A percentile compares a stretch with the other conserved stretches of the same genome.
Conservation (phyloP, 2,113 vertebrate genomes). For the Platichthys flesus region DNA sequence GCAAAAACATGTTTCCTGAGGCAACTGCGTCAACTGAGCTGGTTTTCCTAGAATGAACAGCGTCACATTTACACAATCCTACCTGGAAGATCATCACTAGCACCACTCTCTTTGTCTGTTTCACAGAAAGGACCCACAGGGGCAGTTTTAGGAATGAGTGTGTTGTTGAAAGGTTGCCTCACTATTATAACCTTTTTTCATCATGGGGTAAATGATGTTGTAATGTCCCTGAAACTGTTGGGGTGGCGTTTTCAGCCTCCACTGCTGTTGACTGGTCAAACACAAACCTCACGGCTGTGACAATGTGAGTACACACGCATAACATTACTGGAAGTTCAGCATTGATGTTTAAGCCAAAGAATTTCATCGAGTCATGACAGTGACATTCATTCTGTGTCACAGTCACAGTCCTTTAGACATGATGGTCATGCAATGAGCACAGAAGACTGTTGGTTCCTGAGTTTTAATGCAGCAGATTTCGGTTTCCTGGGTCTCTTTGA, state of each 20-base stretch:
- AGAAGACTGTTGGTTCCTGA: too few relatives aligned
- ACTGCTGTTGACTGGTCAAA: not conserved
- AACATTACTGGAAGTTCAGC: not conserved
- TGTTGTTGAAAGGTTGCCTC: slow-evolving; percentile 24
- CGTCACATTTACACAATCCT: slow-evolving; percentile 10
- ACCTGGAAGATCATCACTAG: slow-evolving; percentile 13
- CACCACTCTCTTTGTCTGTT: not conserved
- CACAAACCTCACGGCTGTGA: not conserved
- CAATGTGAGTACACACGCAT: not conserved
- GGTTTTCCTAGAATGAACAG: not conserved
- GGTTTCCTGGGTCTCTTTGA: too few relatives aligned
- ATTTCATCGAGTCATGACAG: too few relatives aligned
- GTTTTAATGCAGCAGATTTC: too few relatives aligned
- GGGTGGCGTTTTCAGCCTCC: not conserved
- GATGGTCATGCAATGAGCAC: too few relatives aligned
- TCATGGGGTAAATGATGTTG: not conserved
- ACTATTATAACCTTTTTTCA: slow-evolving; percentile 4
- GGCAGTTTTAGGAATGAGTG: slow-evolving; percentile 20
- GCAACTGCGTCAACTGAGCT: not conserved
- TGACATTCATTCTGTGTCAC: too few relatives aligned
- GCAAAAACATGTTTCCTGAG: too few relatives aligned
- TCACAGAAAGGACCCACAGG: slow-evolving; percentile 20
- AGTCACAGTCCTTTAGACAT: too few relatives aligned
- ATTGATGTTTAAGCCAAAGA: not conserved
- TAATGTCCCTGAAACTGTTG: not conserved